Percentiles rank a stretch among this genome's conserved stretches.
Evolutionary conservation across 1,140 invertebrate genomes (phyloP).

Genomic region (Neodiprion pinetum): DNA sequence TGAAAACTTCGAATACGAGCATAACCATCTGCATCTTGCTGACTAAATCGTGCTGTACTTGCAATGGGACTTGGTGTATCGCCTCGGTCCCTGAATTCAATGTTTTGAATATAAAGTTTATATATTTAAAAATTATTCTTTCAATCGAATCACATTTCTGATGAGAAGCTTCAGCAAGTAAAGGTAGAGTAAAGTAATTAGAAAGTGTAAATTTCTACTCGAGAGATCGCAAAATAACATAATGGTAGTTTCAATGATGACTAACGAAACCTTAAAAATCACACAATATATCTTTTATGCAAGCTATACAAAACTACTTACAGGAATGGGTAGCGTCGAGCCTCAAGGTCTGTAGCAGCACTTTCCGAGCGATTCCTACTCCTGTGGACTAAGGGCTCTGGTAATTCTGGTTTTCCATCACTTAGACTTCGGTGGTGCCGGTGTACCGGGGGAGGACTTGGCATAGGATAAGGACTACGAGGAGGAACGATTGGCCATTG

Average conservation of each 20-base stretch:
- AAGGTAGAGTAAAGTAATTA: slow-evolving; percentile 22
- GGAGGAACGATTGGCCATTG: slow-evolving; percentile 77
- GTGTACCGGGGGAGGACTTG: slow-evolving; percentile 53
- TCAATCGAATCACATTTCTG: too few species aligned
- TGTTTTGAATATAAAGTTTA: too few species aligned
- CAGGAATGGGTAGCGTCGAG: slow-evolving; percentile 46
- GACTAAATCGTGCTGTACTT: slow-evolving; percentile 76
- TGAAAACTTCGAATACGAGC: slow-evolving; percentile 79
- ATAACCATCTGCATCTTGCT: slow-evolving; percentile 81
- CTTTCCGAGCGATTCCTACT: slow-evolving; percentile 58
- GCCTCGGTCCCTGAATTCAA: slow-evolving; percentile 67
- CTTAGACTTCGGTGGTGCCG: slow-evolving; percentile 57
- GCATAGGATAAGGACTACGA: slow-evolving; percentile 52
- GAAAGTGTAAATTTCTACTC: slow-evolving; percentile 22
- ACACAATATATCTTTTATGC: too few species aligned
- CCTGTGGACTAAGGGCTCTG: slow-evolving; percentile 46
- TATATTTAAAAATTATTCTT: too few species aligned
- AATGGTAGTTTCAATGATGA: slow-evolving; percentile 5
- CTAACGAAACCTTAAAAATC: too few species aligned
- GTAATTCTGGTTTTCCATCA: slow-evolving; percentile 56
- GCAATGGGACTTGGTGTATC: slow-evolving; percentile 83
- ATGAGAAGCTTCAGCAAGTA: too few species aligned
- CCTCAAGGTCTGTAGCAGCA: slow-evolving; percentile 55
- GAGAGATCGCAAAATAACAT: slow-evolving; percentile 21
- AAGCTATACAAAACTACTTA: slow-evolving; percentile 30